A percentile compares a stretch with the other conserved stretches of the same genome.
Evolutionary conservation across 2,888 invertebrate genomes (phyloP).

Genomic region (Zelleria hepariella): DNA sequence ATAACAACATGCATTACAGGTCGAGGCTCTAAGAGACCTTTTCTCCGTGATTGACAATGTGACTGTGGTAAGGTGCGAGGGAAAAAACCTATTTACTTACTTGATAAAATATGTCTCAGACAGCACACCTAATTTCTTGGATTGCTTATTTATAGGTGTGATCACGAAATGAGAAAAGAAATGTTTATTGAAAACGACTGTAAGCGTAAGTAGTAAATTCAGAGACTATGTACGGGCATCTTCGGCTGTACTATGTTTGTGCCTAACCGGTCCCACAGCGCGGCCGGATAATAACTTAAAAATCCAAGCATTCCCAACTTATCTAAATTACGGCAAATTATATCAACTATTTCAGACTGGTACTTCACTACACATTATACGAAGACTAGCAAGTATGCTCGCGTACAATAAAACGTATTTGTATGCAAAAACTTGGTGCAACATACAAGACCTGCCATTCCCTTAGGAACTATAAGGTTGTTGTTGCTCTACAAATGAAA

Average conservation of each 20-base stretch:
- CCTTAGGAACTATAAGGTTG: not conserved
- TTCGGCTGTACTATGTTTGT: not conserved
- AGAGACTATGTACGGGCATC: too few relatives aligned
- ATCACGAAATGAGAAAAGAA: too few relatives aligned
- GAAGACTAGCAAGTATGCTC: not conserved
- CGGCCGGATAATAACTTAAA: slow-evolving; percentile 4
- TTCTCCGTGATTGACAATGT: too few relatives aligned
- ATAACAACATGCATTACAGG: too few relatives aligned
- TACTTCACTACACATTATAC: not conserved
- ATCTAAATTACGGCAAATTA: slow-evolving; percentile 7
- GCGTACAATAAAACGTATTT: not conserved
- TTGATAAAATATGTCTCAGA: too few relatives aligned
- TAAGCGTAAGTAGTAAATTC: too few relatives aligned
- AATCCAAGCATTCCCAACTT: slow-evolving; percentile 4
- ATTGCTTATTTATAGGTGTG: too few relatives aligned
- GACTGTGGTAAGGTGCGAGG: too few relatives aligned
- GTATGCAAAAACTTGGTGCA: not conserved
- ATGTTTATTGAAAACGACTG: too few relatives aligned
- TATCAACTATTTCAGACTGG: not conserved
- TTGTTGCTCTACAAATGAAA: not conserved
- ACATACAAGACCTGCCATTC: not conserved
- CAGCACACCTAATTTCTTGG: too few relatives aligned
- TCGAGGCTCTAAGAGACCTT: too few relatives aligned
- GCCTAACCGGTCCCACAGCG: not conserved
- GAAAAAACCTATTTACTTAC: too few relatives aligned